These are phyloP conservation scores for Aptenodytes patagonicus DNA, from an alignment of 2,113 vertebrate species.

Conservation along the genomic window DNA sequence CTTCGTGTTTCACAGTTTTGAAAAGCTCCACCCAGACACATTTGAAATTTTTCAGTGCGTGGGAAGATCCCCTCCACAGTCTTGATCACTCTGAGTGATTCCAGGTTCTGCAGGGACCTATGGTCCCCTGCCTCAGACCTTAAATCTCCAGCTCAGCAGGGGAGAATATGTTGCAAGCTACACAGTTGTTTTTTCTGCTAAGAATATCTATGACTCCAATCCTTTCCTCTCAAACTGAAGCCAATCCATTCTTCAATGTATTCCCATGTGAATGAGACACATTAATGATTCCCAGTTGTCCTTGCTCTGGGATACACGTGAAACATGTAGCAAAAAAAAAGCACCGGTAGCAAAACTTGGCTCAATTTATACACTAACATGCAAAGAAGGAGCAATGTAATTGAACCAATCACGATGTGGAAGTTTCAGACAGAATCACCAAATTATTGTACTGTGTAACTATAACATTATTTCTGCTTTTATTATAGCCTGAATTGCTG, in stretches of 20 bases:
- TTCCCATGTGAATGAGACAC: neutral
- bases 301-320: neutral
- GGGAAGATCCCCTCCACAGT: neutral
- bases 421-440: neutral
- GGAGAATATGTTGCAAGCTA: neutral
- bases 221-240: neutral
- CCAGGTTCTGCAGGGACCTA: neutral
- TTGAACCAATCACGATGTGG: neutral
- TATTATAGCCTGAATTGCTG: neutral
- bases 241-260: neutral
- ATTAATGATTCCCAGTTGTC: neutral
- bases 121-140: neutral
- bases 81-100: neutral
- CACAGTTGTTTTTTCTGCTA: neutral
- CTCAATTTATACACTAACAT: neutral
- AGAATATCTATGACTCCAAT: neutral
- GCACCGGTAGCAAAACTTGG: neutral
- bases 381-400: neutral
- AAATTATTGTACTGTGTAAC: neutral
- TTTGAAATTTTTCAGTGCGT: neutral
- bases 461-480: constrained; percentile 4
- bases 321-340: neutral
- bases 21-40: neutral
- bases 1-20: neutral
- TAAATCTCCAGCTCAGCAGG: neutral